Evolutionary conservation across 2,113 vertebrate genomes (phyloP), one percentile per base, ranked within the genome.

Genomic region (Notothenia coriiceps): DNA sequence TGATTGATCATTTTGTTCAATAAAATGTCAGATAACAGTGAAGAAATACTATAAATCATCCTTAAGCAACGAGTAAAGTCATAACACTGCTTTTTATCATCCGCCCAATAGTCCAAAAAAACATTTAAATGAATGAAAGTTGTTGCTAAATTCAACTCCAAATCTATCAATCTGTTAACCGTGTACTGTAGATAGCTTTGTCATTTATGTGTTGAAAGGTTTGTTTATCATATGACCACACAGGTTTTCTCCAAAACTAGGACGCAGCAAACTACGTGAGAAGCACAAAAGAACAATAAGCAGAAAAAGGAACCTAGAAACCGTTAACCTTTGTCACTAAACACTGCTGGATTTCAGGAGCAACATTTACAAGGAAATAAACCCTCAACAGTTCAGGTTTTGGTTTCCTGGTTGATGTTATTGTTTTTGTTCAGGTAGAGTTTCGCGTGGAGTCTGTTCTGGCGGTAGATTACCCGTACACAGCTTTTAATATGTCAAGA

Each of bases 271-370:
- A 62, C 25, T 20, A 2, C 5, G 7, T 9, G 49, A 40, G 77
- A 10, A 70, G 9, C n/a, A 44, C 11, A 51, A 47, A 12, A 64
- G 62, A 54, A 44, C 5, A 29, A 14, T n/a, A 22, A 4, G 2
- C 0, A 5, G 46, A 83, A 90, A 85, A 77, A 82, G 89, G 80
- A 92, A 91, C 52, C 0, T 9, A 88, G 49, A 82, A 67, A 68
- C 66, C 10, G 5, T 0, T 22, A 61, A 83, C 80, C 69, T 82
- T 79, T 69, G 64, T 44, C 51, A 62, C 0, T 20, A 70, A 54
- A 8, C 29, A 18, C 22, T 54, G 71, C 57, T 61, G 66, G 46
- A 63, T 40, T 12, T 4, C 50, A 65, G 55, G 47, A 74, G 75
- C 15, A 61, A 17, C 17, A 20, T 43, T 18, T 14, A 40, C 35